A percentile compares a stretch with the other conserved stretches of the same genome.
These are phyloP conservation scores for Harlomillsia oculata DNA, from an alignment of 1,140 invertebrate genomes.

Conservation along the genomic window DNA sequence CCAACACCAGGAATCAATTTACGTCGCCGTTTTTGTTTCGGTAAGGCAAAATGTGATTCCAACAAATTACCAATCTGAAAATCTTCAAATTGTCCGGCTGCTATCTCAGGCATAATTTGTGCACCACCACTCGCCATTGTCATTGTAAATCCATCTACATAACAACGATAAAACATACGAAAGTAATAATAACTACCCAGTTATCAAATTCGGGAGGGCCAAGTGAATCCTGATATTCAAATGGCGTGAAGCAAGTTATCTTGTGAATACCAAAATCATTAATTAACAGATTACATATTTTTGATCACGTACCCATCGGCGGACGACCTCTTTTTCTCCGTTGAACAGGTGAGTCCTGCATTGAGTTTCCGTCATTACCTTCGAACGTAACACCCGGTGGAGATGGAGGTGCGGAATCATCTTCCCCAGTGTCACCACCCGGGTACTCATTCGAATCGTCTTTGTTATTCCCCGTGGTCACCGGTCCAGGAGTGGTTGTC, in stretches of 20 bases:
- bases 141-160: conserved; percentile 23
- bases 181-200: no score
- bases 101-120: conserved; percentile 18
- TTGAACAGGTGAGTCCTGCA: conserved; percentile 27
- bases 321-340: conserved; percentile 31
- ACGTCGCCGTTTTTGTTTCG: conserved; percentile 24
- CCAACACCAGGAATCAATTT: conserved; percentile 11
- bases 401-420: conserved; percentile 30
- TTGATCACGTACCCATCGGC: conserved; percentile 15
- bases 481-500: conserved; percentile 7
- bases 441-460: conserved; percentile 36
- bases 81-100: conserved; percentile 28
- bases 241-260: no score
- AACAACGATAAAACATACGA: no score
- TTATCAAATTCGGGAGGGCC: no score
- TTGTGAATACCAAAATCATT: neutral
- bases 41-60: conserved; percentile 33
- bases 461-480: conserved; percentile 39
- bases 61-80: conserved; percentile 30
- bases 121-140: no score
- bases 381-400: conserved; percentile 28
- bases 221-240: no score
- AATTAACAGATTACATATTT: neutral
- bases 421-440: conserved; percentile 24
- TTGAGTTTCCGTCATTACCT: conserved; percentile 27